phyloP scores from a whole-genome alignment of 2,113 vertebrate species.

The Cinclus mexicanus region DNA sequence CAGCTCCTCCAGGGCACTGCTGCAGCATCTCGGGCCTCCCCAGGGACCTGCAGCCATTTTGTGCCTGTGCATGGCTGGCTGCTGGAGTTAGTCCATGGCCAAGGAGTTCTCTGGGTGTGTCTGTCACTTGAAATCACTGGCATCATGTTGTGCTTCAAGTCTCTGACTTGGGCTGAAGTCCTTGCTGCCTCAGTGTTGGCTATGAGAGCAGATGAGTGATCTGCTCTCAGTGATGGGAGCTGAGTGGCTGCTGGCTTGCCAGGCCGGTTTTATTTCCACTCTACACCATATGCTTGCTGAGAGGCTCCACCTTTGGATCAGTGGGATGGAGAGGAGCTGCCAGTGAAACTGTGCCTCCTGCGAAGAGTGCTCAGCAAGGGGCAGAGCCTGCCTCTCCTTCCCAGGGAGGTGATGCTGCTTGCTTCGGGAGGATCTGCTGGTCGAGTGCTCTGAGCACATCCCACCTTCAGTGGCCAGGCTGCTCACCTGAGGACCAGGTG shows the following conservation, averaged over 20 bases:
- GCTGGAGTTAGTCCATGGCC: not conserved
- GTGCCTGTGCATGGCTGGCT: not conserved
- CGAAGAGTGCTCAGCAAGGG: rapidly evolving
- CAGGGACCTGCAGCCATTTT: not conserved
- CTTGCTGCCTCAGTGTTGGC: not conserved
- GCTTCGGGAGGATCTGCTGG: not conserved
- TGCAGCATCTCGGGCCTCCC: not conserved
- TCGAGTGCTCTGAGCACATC: not conserved
- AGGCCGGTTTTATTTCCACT: not conserved
- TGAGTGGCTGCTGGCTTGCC: not conserved
- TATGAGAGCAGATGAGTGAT: rapidly evolving
- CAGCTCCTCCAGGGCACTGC: not conserved
- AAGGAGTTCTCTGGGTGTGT: not conserved
- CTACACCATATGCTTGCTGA: rapidly evolving
- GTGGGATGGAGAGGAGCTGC: not conserved
- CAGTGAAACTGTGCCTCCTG: not conserved
- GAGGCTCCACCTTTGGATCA: not conserved
- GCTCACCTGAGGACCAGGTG: not conserved
- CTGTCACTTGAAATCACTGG: not conserved
- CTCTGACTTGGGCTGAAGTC: not conserved
- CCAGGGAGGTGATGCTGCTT: not conserved
- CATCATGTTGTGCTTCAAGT: not conserved
- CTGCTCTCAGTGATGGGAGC: not conserved
- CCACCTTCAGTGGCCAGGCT: not conserved
- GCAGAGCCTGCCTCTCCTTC: not conserved